Base-by-base conservation (phyloP, 2,888 invertebrate genomes). In the Drosophila engyochracea region DNA sequence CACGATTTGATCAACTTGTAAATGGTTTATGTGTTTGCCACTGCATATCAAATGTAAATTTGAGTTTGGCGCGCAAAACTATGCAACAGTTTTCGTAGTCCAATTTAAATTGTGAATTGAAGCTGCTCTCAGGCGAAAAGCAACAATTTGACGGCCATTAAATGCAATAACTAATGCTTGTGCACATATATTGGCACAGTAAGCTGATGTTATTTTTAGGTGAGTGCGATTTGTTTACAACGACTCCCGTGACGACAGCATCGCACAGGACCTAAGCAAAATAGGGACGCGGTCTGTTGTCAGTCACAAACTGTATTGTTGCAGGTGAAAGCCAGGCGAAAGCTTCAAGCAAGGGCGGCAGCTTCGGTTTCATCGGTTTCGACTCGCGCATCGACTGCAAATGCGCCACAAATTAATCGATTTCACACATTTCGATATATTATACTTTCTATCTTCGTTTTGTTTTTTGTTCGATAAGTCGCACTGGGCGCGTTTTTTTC, bases 241-340 rank as follows among this genome's bases (percentile, higher is more conserved):
- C 28, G 19, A 39, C n/a, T 39, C 16, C 25, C 6, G 39, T 37
- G n/a, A 30, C 39, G 47, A 76, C 69, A 65, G 66, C 60, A 66
- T 67, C 65, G 37, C 59, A 49, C 28, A 71, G 68, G 53, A 64
- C 55, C 30, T 5, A 57, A 30, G 57, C n/a, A 57, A 30, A 30
- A 39, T 58, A 64, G 61, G 63, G 70, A 74, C 82, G 83, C 83
- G 76, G 72, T 72, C 77, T 74, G 81, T 81, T 70, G 79, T 71
- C 77, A 67, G 73, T 53, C 70, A 70, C 60, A 52, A 79, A 87
- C 76, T 83, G 77, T 77, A 52, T 66, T 52, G 54, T 53, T 44
- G 37, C 61, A 68, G 44, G 25, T 68, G 63, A 53, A 60, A 59
- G 44, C 19, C 47, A 52, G 44, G 19, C 47, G 35, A 70, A 76